Conservation (phyloP, 2,797 vertebrate genomes). For the Scyliorhinus canicula region DNA sequence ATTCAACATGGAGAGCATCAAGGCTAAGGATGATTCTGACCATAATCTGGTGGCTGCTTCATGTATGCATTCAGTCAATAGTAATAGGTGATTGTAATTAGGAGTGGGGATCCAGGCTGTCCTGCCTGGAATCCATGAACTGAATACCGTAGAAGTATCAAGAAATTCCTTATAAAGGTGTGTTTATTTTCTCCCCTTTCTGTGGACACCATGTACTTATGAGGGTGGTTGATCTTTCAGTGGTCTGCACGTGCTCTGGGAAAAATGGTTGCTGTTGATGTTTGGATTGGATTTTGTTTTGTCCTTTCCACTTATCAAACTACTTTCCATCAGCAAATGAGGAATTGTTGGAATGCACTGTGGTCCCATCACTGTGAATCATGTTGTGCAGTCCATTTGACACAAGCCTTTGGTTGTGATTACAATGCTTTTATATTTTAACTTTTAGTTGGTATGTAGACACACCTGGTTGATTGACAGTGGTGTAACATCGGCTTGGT, state of each 20-base stretch:
- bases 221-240: background rate
- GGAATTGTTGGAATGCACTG: background rate
- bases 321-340: background rate
- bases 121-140: background rate
- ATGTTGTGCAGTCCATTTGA: background rate
- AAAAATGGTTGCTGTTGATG: background rate
- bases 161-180: background rate
- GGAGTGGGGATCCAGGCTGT: background rate
- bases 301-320: background rate
- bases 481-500: background rate
- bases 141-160: background rate
- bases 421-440: background rate
- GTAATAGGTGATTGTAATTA: background rate
- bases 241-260: background rate
- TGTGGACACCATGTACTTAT: background rate
- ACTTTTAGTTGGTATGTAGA: background rate
- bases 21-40: background rate
- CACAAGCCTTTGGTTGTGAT: background rate
- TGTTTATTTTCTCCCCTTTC: background rate
- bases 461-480: background rate
- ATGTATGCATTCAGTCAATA: background rate
- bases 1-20: background rate
- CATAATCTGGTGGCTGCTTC: background rate
- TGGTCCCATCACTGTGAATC: background rate
- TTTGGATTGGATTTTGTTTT: too few relatives aligned